Percentiles rank a stretch among this genome's conserved stretches.
Evolutionary conservation across 2,797 vertebrate genomes (phyloP).

Genomic region (Rhinella marina): DNA sequence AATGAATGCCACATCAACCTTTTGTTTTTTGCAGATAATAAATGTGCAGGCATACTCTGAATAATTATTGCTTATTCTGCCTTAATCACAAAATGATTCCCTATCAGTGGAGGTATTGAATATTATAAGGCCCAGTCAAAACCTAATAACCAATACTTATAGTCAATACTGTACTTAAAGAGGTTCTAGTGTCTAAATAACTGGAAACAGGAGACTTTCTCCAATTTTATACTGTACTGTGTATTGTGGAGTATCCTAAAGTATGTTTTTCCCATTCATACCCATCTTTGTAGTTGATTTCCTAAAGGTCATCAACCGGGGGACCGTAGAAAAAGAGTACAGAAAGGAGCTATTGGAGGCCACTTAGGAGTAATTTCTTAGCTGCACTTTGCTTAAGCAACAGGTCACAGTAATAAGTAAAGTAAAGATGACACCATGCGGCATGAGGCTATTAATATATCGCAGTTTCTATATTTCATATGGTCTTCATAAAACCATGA

Average conservation of each 20-base stretch:
- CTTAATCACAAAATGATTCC: neutral
- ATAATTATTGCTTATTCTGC: slow-evolving; percentile 36
- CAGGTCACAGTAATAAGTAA: neutral
- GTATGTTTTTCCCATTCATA: no score
- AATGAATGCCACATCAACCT: neutral
- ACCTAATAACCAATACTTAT: neutral
- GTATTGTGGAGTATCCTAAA: neutral
- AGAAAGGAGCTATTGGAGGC: no score
- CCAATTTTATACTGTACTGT: neutral
- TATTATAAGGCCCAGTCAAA: neutral
- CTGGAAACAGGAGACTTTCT: neutral
- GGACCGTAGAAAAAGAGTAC: no score
- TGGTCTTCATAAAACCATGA: neutral
- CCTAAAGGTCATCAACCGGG: neutral
- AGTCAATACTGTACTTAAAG: neutral
- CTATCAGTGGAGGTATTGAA: neutral
- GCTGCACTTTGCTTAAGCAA: no score
- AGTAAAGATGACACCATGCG: neutral
- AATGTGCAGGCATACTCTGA: slow-evolving; percentile 2
- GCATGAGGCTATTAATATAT: neutral
- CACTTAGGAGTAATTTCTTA: no score
- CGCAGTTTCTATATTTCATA: neutral
- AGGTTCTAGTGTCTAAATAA: neutral
- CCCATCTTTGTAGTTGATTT: neutral
- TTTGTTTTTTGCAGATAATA: neutral